phyloP scores from a whole-genome alignment of 2,113 vertebrate genomes.

The Turnix velox region DNA sequence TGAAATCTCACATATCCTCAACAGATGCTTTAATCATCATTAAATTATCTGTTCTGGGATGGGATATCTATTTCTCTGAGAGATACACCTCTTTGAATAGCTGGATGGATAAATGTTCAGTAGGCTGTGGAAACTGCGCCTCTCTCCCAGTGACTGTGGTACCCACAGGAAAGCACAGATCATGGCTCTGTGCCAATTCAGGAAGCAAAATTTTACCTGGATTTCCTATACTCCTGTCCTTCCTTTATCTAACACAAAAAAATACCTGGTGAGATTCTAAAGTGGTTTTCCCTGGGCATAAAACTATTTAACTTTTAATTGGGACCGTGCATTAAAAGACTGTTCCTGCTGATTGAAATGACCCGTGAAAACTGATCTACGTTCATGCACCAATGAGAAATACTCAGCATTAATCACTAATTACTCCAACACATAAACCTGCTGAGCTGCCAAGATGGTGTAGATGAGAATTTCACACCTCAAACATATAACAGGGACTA shows the following conservation, averaged over 20 bases:
- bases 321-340: background rate
- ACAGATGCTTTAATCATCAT: background rate
- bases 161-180: background rate
- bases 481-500: background rate
- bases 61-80: background rate
- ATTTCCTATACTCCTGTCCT: background rate
- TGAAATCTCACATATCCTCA: background rate
- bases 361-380: constrained; percentile 6
- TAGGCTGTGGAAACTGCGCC: background rate
- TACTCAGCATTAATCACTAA: background rate
- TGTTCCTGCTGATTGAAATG: background rate
- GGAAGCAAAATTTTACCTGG: background rate
- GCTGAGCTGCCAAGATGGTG: background rate
- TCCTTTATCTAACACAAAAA: background rate
- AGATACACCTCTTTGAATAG: background rate
- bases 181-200: background rate
- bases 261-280: background rate
- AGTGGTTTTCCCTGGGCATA: background rate
- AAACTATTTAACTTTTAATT: background rate
- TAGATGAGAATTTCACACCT: background rate
- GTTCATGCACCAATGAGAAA: background rate
- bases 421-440: background rate
- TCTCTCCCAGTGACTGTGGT: background rate
- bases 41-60: background rate
- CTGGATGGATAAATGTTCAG: background rate